Conservation (phyloP, 2,797 vertebrate species). For the Malurus leucopterus region DNA sequence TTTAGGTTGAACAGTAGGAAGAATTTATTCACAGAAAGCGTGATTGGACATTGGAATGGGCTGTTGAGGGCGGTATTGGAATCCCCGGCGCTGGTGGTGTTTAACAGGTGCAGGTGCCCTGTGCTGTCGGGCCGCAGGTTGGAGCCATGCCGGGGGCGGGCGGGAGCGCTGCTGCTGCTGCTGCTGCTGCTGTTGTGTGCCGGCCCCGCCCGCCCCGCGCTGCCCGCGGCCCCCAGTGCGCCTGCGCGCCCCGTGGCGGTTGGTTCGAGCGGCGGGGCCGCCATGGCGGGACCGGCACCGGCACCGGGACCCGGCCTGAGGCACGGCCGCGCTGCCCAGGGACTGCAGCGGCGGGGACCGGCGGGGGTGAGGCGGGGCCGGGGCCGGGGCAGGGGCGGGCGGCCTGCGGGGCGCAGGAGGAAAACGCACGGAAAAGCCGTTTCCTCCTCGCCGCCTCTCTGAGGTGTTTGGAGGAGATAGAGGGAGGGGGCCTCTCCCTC, state of each 20-base stretch:
- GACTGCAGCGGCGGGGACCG: background rate
- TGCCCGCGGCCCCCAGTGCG: background rate
- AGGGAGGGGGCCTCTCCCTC: background rate
- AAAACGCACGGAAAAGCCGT: too few relatives aligned
- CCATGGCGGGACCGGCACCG: background rate
- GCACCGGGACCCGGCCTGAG: background rate
- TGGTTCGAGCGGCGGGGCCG: background rate
- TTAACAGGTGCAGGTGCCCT: too few relatives aligned
- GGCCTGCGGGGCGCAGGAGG: background rate
- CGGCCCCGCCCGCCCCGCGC: too few relatives aligned
- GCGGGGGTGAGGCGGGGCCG: background rate
- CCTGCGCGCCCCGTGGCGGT: background rate
- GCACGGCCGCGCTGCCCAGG: background rate
- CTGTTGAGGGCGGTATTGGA: fast-evolving
- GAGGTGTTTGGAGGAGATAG: background rate
- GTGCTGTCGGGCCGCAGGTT: fast-evolving
- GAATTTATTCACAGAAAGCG: background rate
- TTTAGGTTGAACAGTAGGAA: background rate
- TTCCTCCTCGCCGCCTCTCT: background rate
- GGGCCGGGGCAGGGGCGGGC: background rate
- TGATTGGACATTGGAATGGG: fast-evolving
- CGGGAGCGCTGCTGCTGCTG: too few relatives aligned
- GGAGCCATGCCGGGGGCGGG: fast-evolving
- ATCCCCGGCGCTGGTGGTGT: background rate
- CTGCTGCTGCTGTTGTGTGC: too few relatives aligned